Evolutionary conservation across 2,797 vertebrate species (phyloP), one percentile per base, ranked within the genome.

Genomic region (Crossoptilon crossoptilon): DNA sequence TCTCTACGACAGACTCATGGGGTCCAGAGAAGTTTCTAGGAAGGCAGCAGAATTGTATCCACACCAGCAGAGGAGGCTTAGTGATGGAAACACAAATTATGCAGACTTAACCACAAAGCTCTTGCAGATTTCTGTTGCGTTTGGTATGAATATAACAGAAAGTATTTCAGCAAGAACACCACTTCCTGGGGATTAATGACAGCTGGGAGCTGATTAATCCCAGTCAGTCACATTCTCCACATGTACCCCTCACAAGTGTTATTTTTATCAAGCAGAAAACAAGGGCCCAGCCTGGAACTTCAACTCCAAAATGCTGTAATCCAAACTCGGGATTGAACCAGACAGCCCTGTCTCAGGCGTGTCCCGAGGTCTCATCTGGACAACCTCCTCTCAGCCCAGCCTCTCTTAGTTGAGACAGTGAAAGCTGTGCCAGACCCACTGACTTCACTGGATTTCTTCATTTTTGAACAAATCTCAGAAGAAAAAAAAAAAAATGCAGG

Each of bases 141-240:
- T 95, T 83, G 39, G 63, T 93, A 92, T 92, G 91, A 95, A 76
- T 74, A 73, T 59, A 94, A 80, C 86, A 93, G 74, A 94, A 95
- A 87, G 71, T 43, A 93, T 92, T 93, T 90, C 85, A 88, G 43
- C 1, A 0, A 93, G 77, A 96, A 89, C 72, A 95, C 56, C 82
- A 86, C 84, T 96, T 96, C 96, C 96, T 91, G 94, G 89, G 79
- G 84, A 96, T 94, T 96, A 96, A 92, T 91, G 91, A 92, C 93
- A 95, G 84, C 92, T 95, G 94, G 82, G 70, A 95, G 56, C 39
- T 91, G 84, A 96, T 96, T 95, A 96, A 93, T 93, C 73, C 91
- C 95, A 94, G 88, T 51, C 84, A 71, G 72, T 84, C 73, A 70
- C 85, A 76, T 76, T 89, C 43, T 93, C 48, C 44, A 70, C 22